These are phyloP conservation scores for Drosophila demipolita DNA, from an alignment of 2,888 invertebrate genomes.

Conservation along the genomic window DNA sequence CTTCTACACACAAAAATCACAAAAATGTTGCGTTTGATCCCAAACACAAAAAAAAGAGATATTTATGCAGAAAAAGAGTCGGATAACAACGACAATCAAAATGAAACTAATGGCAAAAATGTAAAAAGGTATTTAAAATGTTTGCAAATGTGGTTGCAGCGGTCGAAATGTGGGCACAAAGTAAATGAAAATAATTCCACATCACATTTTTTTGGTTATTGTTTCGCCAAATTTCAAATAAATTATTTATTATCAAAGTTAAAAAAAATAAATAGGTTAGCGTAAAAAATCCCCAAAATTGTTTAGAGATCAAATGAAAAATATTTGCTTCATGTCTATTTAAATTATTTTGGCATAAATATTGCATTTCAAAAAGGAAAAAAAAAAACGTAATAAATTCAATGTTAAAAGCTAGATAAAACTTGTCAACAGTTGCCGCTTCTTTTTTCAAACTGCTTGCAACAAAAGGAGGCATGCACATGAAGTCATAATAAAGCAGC, in stretches of 20 bases:
- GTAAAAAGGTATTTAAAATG: slow-evolving; percentile 78
- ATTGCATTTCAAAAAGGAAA: slow-evolving; percentile 2
- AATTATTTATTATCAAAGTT: slow-evolving; percentile 35
- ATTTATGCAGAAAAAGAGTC: slow-evolving; percentile 12
- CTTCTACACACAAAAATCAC: slow-evolving; percentile 40
- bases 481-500: slow-evolving; percentile 29
- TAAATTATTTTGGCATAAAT: slow-evolving; percentile 12
- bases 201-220: slow-evolving; percentile 24
- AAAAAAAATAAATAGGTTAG: neutral
- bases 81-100: slow-evolving; percentile 46
- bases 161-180: slow-evolving; percentile 66
- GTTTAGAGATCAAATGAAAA: slow-evolving; percentile 17
- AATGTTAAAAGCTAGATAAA: neutral
- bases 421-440: slow-evolving; percentile 3
- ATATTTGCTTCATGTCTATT: slow-evolving; percentile 8
- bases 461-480: slow-evolving; percentile 16
- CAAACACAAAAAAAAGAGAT: slow-evolving; percentile 5
- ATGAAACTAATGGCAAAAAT: slow-evolving; percentile 71
- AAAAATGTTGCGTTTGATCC: slow-evolving; percentile 34
- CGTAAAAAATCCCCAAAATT: neutral
- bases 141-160: slow-evolving; percentile 74
- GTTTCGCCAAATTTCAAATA: slow-evolving; percentile 11
- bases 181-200: slow-evolving; percentile 68
- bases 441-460: neutral
- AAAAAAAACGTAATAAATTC: neutral